A percentile compares a stretch with the other conserved stretches of the same genome.
Conservation (phyloP, 2,888 invertebrate species). For the Nasonovia ribisnigri region DNA sequence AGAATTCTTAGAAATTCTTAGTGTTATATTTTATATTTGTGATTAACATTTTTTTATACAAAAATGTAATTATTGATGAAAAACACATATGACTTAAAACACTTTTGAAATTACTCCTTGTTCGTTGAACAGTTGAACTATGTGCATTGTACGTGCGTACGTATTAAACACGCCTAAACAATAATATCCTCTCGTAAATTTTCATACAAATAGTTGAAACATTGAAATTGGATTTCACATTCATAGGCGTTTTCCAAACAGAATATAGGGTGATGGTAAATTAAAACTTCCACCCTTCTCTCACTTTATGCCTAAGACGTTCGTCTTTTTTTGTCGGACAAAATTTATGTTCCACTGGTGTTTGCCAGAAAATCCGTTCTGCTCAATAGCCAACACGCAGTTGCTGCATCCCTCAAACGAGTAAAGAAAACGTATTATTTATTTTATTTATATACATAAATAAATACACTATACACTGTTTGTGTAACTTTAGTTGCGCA, state of each 20-base stretch:
- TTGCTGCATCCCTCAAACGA: neutral
- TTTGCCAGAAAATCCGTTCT: constrained; percentile 49
- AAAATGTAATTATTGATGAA: neutral
- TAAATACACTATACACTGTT: neutral
- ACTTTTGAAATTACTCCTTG: neutral
- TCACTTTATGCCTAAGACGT: constrained; percentile 12
- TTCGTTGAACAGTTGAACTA: neutral
- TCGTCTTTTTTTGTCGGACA: constrained; percentile 31
- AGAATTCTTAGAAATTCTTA: neutral
- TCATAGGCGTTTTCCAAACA: neutral
- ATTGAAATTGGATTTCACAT: constrained; percentile 21
- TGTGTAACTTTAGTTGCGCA: neutral
- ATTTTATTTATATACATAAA: neutral
- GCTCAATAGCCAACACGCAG: constrained; percentile 11
- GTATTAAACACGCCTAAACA: neutral
- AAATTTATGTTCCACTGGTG: constrained; percentile 48
- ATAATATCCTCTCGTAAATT: constrained; percentile 18
- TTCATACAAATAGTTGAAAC: neutral
- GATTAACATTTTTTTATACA: neutral
- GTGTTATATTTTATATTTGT: neutral
- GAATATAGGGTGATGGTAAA: constrained; percentile 31
- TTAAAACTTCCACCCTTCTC: constrained; percentile 34
- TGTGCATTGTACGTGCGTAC: neutral
- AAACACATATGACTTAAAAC: neutral
- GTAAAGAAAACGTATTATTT: constrained; percentile 5